Evolutionary conservation across 2,797 vertebrate genomes (phyloP), one percentile per base, ranked within the genome.

Genomic region (Smutsia temminckii): DNA sequence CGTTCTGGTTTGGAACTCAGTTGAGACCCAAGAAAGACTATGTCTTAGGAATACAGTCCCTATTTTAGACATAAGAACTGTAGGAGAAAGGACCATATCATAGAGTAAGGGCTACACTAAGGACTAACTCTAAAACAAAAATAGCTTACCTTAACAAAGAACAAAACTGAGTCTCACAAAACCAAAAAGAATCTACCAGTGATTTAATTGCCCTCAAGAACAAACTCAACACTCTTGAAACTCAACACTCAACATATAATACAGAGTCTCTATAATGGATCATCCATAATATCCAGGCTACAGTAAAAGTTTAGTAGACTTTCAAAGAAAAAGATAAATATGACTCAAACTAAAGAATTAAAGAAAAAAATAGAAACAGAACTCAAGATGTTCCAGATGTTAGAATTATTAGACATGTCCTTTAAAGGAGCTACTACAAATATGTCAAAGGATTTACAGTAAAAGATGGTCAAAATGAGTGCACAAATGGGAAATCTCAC

Each of bases 101-200:
- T 37, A 89, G 1, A 81, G 37, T 66, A 85, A 93, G 74, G 34
- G 40, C 51, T 71, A 63, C 25, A 77, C 51, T 18, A 42, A 63
- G 13, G 42, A 92, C 59, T 71, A 71, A 86, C 79, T 66, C 91
- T 40, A 81, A 91, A 91, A 86, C 42, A 25, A n/a, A 91, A 94
- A 74, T 20, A 79, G 51, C 6, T 27, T 87, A 17, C 21, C 42
- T 20, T 37, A 69, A 18, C 13, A 63, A 88, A 78, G 53, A 84
- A 79, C 25, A 83, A 88, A 81, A n/a, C 14, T 32, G 64, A 87
- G 34, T 10, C 25, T 80, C 25, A 63, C 6, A 68, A 69, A 85
- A 64, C 72, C 25, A 93, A 72, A 75, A 89, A 83, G 14, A n/a
- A 83, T 71, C 46, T 17, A 81, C 37, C 18, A 40, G 37, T 7